Evolutionary conservation across 2,888 invertebrate species (phyloP).

Genomic region (Drosophila lutescens): DNA sequence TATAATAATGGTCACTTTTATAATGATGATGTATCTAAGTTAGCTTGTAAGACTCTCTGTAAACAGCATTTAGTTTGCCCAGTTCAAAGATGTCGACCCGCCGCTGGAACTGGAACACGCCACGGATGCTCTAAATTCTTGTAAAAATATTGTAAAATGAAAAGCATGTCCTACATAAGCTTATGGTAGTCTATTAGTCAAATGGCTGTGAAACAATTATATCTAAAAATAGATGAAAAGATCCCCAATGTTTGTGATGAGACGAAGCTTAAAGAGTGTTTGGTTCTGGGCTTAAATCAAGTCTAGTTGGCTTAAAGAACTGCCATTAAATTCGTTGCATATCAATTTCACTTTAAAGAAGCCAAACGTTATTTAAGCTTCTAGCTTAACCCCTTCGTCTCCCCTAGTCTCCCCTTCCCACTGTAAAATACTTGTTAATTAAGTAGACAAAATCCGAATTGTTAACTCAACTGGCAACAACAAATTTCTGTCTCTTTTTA

Average conservation of each 20-base stretch:
- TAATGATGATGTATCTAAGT: constrained; percentile 46
- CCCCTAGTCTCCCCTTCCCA: constrained; percentile 1
- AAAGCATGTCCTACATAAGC: constrained; percentile 49
- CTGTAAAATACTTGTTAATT: constrained; percentile 49
- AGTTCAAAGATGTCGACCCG: constrained; percentile 60
- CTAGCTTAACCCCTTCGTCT: constrained; percentile 18
- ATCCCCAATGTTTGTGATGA: constrained; percentile 37
- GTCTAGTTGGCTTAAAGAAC: constrained; percentile 18
- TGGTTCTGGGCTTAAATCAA: constrained; percentile 35
- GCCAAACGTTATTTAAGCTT: constrained; percentile 61
- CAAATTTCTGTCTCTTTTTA: constrained; percentile 76
- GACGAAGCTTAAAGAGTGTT: constrained; percentile 62
- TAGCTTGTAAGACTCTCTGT: constrained; percentile 52
- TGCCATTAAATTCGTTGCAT: constrained; percentile 2
- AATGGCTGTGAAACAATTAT: constrained; percentile 55
- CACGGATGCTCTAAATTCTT: constrained; percentile 33
- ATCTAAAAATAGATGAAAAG: constrained; percentile 17
- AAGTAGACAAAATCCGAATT: constrained; percentile 45
- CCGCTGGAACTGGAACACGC: constrained; percentile 21
- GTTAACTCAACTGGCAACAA: constrained; percentile 72
- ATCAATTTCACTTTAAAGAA: constrained; percentile 8
- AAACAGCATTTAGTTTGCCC: constrained; percentile 63
- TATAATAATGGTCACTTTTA: constrained; percentile 18
- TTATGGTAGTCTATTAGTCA: constrained; percentile 70
- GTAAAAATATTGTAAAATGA: constrained; percentile 51